Conservation (phyloP, 2,113 vertebrate genomes). For the Scalopus aquaticus region DNA sequence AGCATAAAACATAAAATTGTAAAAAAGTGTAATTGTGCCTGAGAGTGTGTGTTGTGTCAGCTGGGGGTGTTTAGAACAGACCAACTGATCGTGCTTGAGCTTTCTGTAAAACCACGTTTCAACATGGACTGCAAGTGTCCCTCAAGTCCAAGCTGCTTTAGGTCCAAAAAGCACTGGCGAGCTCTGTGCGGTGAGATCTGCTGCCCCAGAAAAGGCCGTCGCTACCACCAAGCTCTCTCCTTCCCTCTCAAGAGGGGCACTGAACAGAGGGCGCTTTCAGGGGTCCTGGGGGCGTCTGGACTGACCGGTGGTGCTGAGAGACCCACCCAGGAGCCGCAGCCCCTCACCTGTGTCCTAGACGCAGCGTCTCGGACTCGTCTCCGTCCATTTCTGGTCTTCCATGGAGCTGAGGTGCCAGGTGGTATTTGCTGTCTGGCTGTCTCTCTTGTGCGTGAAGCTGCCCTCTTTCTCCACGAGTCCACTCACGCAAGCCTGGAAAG, state of each 20-base stretch:
- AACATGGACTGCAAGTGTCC: too few species aligned
- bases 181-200: not conserved
- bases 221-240: not conserved
- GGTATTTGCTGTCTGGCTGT: accelerated
- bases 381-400: not conserved
- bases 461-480: not conserved
- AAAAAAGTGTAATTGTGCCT: too few species aligned
- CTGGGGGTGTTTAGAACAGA: not conserved
- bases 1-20: not conserved
- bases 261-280: not conserved
- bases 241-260: not conserved
- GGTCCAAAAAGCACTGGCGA: not conserved
- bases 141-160: too few species aligned
- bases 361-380: too few species aligned
- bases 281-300: too few species aligned
- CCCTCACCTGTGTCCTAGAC: not conserved
- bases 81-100: accelerated
- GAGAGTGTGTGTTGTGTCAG: not conserved
- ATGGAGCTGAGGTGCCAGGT: not conserved
- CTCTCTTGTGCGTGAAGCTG: not conserved
- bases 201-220: not conserved
- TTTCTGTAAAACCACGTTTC: too few species aligned
- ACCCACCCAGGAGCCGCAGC: accelerated
- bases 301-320: accelerated
- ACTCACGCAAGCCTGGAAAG: not conserved